Conservation (phyloP, 2,113 vertebrate genomes). For the Rattus norvegicus region GRCr8 NC_086029.1:22427501-22428000, state of each 20-base stretch:
- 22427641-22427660: slow-evolving; percentile 55
- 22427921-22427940: background rate
- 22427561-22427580: background rate
- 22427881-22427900: background rate
- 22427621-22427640: slow-evolving; percentile 15
- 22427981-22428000: background rate
- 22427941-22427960: background rate
- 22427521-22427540: background rate
- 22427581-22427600: background rate
- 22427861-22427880: background rate
- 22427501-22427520: slow-evolving; percentile 29
- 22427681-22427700: slow-evolving; percentile 3
- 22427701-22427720: slow-evolving; percentile 19
- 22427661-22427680: slow-evolving; percentile 18
- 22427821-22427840: slow-evolving; percentile 14
- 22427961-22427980: background rate
- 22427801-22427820: slow-evolving; percentile 15
- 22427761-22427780: slow-evolving; percentile 35
- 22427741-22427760: background rate
- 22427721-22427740: background rate
- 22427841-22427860: background rate
- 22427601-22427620: slow-evolving; percentile 50
- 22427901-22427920: background rate
- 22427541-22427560: background rate
- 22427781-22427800: background rate